Base-by-base conservation (phyloP, 1,140 invertebrate genomes). In the Carcinoscorpius rotundicauda region DNA sequence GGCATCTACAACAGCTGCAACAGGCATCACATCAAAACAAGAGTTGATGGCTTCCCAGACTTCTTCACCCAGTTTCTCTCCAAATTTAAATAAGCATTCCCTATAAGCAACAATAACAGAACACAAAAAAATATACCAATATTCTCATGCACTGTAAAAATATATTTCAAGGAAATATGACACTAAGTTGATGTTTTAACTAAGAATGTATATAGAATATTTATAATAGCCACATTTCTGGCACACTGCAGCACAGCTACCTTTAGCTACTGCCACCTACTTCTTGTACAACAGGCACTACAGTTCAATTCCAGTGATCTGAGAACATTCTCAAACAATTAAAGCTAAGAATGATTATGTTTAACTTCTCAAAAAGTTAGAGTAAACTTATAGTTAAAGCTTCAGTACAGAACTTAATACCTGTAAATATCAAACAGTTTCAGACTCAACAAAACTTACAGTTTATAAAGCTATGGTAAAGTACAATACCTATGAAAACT, bases 41-140 rank as follows among this genome's bases (percentile, higher is more conserved):
- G 80, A 75, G 74, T 88, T 88, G 4, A 87, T 78, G 4, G 82
- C 79, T 66, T 84, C 82, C 85, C 86, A 88, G 51, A 88, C 79
- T 69, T 81, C 78, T 6, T 67, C 59, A 0, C 85, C 86, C 49
- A 83, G 72, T 51, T 74, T 74, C 10, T 84, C 80, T 1, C 86
- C 86, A 77, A 86, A 87, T 75, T 87, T 87, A 0, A 71, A 73
- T 9, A 80, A 64, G 71, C 86, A 88, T 70, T 82, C 81, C 53
- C 79, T 81, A 55, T 67, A 51, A 73, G 59, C 6, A 68, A 62
- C 49, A 49, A 66, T 50, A 51, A 60, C 61, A 10, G 4, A 61
- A 67, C 59, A 62, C 57, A 29, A 29, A 29, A 64, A 11, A 62
- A 49, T 52, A 52, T 66, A 9, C 49, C 53, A 49, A 49, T 9